phyloP scores from a whole-genome alignment of 2,888 invertebrate genomes.

The Himalopsyche anomala region DNA sequence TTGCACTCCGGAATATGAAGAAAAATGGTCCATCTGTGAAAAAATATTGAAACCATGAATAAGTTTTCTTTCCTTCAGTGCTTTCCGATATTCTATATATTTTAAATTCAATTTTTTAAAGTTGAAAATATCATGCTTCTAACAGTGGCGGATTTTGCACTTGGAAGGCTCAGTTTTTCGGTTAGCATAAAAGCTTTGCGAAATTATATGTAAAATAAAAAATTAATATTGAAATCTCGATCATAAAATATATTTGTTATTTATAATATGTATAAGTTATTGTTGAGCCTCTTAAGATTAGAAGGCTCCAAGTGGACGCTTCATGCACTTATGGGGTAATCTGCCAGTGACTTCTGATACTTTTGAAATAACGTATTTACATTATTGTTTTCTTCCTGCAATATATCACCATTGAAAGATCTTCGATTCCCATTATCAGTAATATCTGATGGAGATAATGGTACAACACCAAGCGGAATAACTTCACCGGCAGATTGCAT shows the following conservation, averaged over 20 bases:
- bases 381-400: constrained; percentile 74
- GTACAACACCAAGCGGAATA: constrained; percentile 67
- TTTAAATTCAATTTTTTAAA: neutral
- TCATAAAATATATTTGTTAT: too few relatives aligned
- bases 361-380: constrained; percentile 68
- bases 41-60: constrained; percentile 52
- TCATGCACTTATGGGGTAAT: too few relatives aligned
- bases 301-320: too few relatives aligned
- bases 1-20: constrained; percentile 79
- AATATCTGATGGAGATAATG: constrained; percentile 66
- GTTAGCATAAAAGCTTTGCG: too few relatives aligned
- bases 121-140: neutral
- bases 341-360: too few relatives aligned
- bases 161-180: too few relatives aligned
- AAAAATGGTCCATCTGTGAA: constrained; percentile 77
- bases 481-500: constrained; percentile 74
- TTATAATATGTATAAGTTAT: too few relatives aligned
- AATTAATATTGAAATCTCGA: too few relatives aligned
- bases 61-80: too few relatives aligned
- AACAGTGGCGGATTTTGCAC: too few relatives aligned
- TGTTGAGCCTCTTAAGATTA: too few relatives aligned
- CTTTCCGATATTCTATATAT: constrained; percentile 6
- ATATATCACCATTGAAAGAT: constrained; percentile 74
- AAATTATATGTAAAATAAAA: too few relatives aligned
- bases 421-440: constrained; percentile 71